Base-by-base conservation (phyloP, 2,113 vertebrate species). In the Microcebus griseorufus region DNA sequence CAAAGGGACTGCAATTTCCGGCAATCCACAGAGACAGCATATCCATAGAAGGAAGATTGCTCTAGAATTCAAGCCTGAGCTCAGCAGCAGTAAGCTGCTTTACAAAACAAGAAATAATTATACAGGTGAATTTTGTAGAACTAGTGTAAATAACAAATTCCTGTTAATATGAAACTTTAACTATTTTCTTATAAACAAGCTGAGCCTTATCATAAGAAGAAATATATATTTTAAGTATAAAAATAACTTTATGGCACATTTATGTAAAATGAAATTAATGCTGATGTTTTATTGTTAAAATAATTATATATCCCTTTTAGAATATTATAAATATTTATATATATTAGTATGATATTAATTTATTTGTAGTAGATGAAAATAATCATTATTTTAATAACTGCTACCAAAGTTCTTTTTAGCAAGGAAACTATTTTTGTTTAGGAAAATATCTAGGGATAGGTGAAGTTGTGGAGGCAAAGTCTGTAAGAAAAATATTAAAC, bases 151-250 rank as follows among this genome's bases (percentile, higher is more conserved):
- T 64, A 93, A 67, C 13, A 95, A 60, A 73, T 81, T 88, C 72
- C 70, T 88, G 8, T 95, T 93, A 83, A 92, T 65, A 67, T 78
- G 70, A n/a, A 60, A 34, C 20, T 84, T 75, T 11, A 69, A 14
- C 72, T 76, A 58, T 65, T 97, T 95, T 70, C 45, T 60, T 81
- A 2, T n/a, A 79, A 95, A 64, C 16, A 86, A 62, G 53, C 76
- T 80, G 73, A 96, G 20, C 23, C 45, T 96, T 95, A 65, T 78
- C 55, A 48, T 80, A 82, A 83, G 58, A 95, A 81, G 39, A 87
- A 96, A 79, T 93, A 75, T 20, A 9, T 83, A 64, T 87, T 93
- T 72, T 58, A 93, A 58, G 78, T 58, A 88, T 5, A 82, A 86
- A 92, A 97, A 79, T 73, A n/a, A 96, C 81, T 69, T 4, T 67